Base-by-base conservation (phyloP, 1,140 invertebrate genomes). In the Idris sp. region DNA sequence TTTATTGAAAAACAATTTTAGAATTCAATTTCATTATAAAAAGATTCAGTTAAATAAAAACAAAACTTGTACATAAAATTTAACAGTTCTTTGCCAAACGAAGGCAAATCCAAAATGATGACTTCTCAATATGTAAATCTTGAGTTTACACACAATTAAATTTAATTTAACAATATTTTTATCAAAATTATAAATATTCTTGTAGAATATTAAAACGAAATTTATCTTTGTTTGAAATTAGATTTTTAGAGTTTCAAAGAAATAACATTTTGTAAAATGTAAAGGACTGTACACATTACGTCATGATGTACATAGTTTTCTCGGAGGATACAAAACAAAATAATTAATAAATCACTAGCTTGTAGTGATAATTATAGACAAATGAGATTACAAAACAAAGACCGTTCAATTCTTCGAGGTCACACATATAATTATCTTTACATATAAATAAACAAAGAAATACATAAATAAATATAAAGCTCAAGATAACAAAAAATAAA, bases 251-350 rank as follows among this genome's bases (percentile, higher is more conserved):
- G 38, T 19, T 33, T 11, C 22, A 48, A 54, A 49, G n/a, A 13
- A 35, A 40, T 56, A 61, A 46, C 10, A 31, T 67, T 71, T 71
- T 62, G 40, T 62, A 71, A 62, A 71, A 56, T 61, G 48, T 61
- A 61, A 58, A 68, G 10, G 22, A 48, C 31, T 40, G 43, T 61
- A 71, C 58, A 49, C 67, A 59, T 71, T 48, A 44, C 26, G 16
- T 59, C 25, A 71, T 48, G 58, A 46, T 62, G 67, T 62, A 62
- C 56, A 62, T 71, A 71, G 56, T 14, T 56, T 69, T 72, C 49
- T 43, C n/a, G 43, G 4, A 48, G 26, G 10, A 54, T 11, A 54
- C 6, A 25, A 48, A 38, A 53, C 11, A 18, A 26, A 62, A 35
- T 38, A 64, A n/a, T n/a, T n/a, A n/a, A n/a, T 28, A 46, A 72